These are phyloP conservation scores for Archocentrus centrarchus DNA, from an alignment of 2,113 vertebrate genomes.

Conservation along the genomic window DNA sequence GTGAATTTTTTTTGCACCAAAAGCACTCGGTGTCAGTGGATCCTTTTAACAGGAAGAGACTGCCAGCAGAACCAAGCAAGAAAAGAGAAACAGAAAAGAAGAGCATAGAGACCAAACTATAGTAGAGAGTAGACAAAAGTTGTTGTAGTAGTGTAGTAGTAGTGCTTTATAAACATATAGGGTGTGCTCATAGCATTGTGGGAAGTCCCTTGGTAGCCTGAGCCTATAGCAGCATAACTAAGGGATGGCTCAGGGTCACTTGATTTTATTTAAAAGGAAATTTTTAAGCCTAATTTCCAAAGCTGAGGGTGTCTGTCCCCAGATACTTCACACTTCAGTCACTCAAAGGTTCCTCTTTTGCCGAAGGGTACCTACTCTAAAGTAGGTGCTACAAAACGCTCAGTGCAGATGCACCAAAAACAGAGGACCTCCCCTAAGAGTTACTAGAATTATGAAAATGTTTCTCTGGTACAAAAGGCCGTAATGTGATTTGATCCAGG, in stretches of 20 bases:
- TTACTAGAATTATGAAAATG: too few relatives aligned
- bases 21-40: too few relatives aligned
- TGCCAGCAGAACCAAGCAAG: neutral
- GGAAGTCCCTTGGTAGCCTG: neutral
- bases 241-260: neutral
- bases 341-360: neutral
- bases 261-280: neutral
- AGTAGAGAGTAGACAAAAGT: too few relatives aligned
- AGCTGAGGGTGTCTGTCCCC: neutral
- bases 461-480: neutral
- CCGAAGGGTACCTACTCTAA: neutral
- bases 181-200: neutral
- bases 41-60: neutral
- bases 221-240: neutral
- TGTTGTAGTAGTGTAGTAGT: too few relatives aligned
- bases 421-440: neutral
- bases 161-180: neutral
- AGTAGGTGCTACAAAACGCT: neutral
- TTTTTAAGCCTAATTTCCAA: neutral
- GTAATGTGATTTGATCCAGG: neutral
- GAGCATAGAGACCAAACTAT: neutral
- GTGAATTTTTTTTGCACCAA: too few relatives aligned
- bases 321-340: neutral
- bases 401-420: neutral
- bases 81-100: neutral